Base-by-base conservation (phyloP, 2,113 vertebrate genomes). In the Cryptomyrus ogoouensis region DNA sequence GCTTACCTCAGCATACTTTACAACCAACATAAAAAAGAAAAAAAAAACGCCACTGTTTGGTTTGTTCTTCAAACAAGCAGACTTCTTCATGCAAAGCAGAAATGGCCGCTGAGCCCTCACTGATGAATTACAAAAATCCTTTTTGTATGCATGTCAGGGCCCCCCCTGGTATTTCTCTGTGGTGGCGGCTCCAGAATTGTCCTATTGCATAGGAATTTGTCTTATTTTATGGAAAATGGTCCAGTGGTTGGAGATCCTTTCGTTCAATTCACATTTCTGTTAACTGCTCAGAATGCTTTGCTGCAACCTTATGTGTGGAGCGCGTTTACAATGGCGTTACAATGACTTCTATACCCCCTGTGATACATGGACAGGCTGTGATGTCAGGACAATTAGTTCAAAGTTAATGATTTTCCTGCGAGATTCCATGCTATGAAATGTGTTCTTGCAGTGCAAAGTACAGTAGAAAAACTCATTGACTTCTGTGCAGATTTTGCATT, bases 1-100 rank as follows among this genome's bases (percentile, higher is more conserved):
- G 92, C 88, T 94, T 91, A 89, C 92, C 49, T 88, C 52, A 88
- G 53, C 87, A 66, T 66, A 46, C 90, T 91, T 94, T 93, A 93
- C 91, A 91, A 93, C 91, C 91, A 91, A 91, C 90, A 93, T 91
- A 93, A 42, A 80, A 77, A 19, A 17, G 35, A 17, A 77, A 42
- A 80, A 13, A 17, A 31, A 94, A 93, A 94, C 90, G 10, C 91
- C 92, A 92, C 90, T 91, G 90, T 93, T 94, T 94, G 91, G 93
- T 87, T 92, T 92, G 62, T 89, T 93, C 91, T 91, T 92, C 91
- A 92, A 93, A 92, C 91, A 92, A 91, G 93, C 50, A 21, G 89
- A 88, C 74, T 62, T n/a, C 83, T 91, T 19, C 88, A 91, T 88
- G 92, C 91, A 93, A 93, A 94, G 91, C 80, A 92, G 88, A 89